Conservation (phyloP, 1,140 invertebrate genomes). For the Arion vulgaris region DNA sequence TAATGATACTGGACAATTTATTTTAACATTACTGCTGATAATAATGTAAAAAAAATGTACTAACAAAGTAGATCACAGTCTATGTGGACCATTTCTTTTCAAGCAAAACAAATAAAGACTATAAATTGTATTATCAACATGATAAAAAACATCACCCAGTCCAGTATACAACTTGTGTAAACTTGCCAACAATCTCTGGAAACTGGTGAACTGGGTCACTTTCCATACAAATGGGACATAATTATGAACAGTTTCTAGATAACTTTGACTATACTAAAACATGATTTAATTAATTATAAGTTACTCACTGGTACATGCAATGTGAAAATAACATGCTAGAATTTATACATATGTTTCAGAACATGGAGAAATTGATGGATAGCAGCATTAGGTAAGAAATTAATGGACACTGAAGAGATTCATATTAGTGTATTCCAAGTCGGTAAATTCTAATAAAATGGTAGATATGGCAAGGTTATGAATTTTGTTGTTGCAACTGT, state of each 20-base stretch:
- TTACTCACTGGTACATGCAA: not conserved
- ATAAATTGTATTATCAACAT: not conserved
- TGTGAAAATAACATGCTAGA: not conserved
- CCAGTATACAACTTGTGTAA: not conserved
- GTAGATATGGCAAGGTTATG: not conserved
- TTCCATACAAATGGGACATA: not conserved
- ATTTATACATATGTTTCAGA: not conserved
- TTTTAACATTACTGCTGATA: constrained; percentile 2
- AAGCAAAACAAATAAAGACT: not conserved
- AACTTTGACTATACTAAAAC: too few relatives aligned
- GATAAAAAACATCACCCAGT: not conserved
- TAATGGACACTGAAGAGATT: not conserved
- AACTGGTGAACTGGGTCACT: not conserved
- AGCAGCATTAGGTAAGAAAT: not conserved
- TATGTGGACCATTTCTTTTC: constrained; percentile 5
- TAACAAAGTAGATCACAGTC: not conserved
- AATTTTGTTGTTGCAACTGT: too few relatives aligned
- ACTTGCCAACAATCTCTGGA: not conserved
- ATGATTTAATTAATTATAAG: not conserved
- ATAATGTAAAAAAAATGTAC: not conserved
- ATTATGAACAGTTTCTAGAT: not conserved
- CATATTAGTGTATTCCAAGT: not conserved
- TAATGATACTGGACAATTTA: not conserved
- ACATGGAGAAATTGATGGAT: not conserved
- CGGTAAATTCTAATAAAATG: not conserved